Percentiles rank a stretch among this genome's conserved stretches.
Evolutionary conservation across 2,113 vertebrate species (phyloP).

Genomic region (Passer montanus): DNA sequence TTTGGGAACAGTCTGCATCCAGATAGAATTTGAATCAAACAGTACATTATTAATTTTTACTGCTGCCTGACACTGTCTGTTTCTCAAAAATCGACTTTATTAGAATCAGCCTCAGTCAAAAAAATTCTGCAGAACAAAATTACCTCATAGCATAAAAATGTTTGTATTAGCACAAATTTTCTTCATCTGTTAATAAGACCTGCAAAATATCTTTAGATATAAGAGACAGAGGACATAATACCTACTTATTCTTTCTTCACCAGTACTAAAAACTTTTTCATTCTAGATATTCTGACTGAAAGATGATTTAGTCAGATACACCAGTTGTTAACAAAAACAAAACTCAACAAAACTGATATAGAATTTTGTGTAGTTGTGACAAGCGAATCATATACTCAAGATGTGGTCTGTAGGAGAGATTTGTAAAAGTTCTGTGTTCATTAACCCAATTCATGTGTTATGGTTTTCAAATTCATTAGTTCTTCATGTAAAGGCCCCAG

Average conservation of each 20-base stretch:
- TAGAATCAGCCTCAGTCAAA: slow-evolving; percentile 49
- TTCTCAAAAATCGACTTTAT: slow-evolving; percentile 52
- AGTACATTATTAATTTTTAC: slow-evolving; percentile 37
- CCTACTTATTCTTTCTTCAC: not conserved
- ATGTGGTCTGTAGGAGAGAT: not conserved
- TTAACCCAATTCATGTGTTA: not conserved
- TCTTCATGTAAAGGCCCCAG: not conserved
- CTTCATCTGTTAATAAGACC: not conserved
- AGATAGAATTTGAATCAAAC: slow-evolving; percentile 42
- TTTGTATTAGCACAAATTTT: not conserved
- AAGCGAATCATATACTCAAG: not conserved
- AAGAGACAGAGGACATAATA: not conserved
- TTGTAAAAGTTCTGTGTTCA: not conserved
- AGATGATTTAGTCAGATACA: not conserved
- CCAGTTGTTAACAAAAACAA: not conserved
- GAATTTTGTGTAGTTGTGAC: not conserved
- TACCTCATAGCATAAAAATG: slow-evolving; percentile 41
- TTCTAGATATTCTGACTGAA: not conserved
- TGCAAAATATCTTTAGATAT: not conserved
- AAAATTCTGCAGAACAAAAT: slow-evolving; percentile 12
- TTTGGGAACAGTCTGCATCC: slow-evolving; percentile 41
- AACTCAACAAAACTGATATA: not conserved
- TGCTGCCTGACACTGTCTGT: slow-evolving; percentile 34
- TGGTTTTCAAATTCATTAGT: not conserved
- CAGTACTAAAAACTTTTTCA: not conserved